Conservation (phyloP, 2,113 vertebrate species). For the Coryphaenoides rupestris region DNA sequence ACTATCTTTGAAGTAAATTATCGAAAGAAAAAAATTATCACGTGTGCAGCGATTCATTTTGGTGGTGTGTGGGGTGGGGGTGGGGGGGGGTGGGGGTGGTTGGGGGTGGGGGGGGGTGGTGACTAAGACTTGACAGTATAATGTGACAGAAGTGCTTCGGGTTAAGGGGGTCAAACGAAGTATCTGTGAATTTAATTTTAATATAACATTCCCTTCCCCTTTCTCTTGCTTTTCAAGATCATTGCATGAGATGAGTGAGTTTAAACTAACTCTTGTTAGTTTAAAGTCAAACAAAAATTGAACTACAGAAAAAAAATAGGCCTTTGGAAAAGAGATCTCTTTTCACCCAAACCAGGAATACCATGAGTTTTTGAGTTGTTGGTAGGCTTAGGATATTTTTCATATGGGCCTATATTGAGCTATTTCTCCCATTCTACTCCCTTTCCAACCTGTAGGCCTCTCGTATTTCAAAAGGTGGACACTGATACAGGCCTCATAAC, state of each 20-base stretch:
- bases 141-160: neutral
- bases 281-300: too few relatives aligned
- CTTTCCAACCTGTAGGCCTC: neutral
- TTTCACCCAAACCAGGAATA: too few relatives aligned
- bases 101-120: constrained; percentile 9
- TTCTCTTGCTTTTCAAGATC: too few relatives aligned
- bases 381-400: neutral
- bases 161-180: neutral
- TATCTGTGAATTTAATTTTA: neutral
- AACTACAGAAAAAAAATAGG: too few relatives aligned
- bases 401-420: neutral
- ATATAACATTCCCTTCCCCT: neutral
- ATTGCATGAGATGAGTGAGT: neutral
- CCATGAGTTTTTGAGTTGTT: too few relatives aligned
- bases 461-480: constrained; percentile 58
- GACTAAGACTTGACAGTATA: neutral
- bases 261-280: too few relatives aligned
- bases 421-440: neutral
- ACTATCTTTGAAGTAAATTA: constrained; percentile 99
- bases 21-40: constrained; percentile 80
- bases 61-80: constrained; percentile 58
- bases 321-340: too few relatives aligned
- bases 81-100: neutral
- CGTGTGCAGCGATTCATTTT: constrained; percentile 90
- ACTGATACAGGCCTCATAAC: constrained; percentile 68